Percentiles rank a stretch among this genome's conserved stretches.
Evolutionary conservation across 64 coral and sea anemone species (phyloP).

Genomic region (Montipora foliosa): DNA sequence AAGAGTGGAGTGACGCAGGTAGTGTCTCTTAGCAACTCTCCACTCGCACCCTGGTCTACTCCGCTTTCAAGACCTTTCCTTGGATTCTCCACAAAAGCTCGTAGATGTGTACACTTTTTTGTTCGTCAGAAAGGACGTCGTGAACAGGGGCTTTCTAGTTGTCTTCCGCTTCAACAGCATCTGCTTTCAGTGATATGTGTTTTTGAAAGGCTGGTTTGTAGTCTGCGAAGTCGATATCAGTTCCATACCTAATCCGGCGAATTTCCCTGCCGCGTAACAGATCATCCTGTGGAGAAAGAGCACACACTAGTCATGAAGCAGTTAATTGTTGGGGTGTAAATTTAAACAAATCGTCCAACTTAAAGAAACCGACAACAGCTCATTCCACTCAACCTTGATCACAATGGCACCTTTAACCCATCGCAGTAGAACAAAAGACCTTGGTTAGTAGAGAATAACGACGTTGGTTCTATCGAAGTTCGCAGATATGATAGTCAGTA

Average conservation of each 20-base stretch:
- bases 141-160: background rate
- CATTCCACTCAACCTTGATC: too few species aligned
- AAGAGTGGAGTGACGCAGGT: too few species aligned
- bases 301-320: background rate
- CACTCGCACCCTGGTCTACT: too few species aligned
- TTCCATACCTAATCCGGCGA: slow-evolving; percentile 74
- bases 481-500: too few species aligned
- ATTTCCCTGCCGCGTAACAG: slow-evolving; percentile 74
- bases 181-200: slow-evolving; percentile 79
- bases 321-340: background rate
- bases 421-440: too few species aligned
- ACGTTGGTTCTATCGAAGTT: too few species aligned
- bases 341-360: too few species aligned
- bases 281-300: slow-evolving; percentile 61
- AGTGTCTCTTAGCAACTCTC: too few species aligned
- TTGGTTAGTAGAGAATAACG: too few species aligned
- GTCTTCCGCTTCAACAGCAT: slow-evolving; percentile 71
- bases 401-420: too few species aligned
- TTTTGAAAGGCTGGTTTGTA: slow-evolving; percentile 91
- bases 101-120: background rate
- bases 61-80: background rate
- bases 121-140: background rate
- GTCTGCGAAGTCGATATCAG: slow-evolving; percentile 88
- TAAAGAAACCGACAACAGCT: too few species aligned
- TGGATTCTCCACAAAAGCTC: background rate